Percentiles rank a stretch among this genome's conserved stretches.
Evolutionary conservation across 2,113 vertebrate genomes (phyloP).

Genomic region (Menura novaehollandiae): DNA sequence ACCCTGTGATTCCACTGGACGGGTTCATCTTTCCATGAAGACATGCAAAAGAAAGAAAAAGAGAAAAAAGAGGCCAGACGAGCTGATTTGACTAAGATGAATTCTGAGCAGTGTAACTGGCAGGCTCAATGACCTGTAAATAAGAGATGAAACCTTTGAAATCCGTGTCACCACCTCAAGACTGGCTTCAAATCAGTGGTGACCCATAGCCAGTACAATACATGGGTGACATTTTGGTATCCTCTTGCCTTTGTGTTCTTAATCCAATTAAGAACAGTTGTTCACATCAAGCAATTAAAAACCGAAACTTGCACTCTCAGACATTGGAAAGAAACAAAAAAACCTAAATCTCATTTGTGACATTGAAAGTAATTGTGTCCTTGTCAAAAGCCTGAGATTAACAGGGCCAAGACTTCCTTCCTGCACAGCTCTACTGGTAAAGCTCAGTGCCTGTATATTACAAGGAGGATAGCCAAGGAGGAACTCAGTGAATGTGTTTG

Average conservation of each 20-base stretch:
- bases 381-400: neutral
- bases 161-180: neutral
- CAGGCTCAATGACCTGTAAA: neutral
- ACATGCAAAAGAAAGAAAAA: neutral
- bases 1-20: neutral
- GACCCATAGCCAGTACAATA: neutral
- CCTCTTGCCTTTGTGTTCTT: neutral
- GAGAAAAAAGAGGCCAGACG: neutral
- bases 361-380: neutral
- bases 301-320: neutral
- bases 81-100: neutral
- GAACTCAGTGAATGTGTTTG: neutral
- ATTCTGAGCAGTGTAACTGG: neutral
- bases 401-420: neutral
- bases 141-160: neutral
- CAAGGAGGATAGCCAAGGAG: neutral
- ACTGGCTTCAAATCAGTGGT: neutral
- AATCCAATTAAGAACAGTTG: neutral
- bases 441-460: neutral
- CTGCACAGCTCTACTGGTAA: neutral
- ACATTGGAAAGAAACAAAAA: neutral
- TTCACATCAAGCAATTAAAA: neutral
- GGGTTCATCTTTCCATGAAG: neutral
- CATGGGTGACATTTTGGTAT: neutral
- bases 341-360: neutral